A percentile compares a stretch with the other conserved stretches of the same genome.
phyloP scores from a whole-genome alignment of 2,888 invertebrate species.

The Drosophila merina region DNA sequence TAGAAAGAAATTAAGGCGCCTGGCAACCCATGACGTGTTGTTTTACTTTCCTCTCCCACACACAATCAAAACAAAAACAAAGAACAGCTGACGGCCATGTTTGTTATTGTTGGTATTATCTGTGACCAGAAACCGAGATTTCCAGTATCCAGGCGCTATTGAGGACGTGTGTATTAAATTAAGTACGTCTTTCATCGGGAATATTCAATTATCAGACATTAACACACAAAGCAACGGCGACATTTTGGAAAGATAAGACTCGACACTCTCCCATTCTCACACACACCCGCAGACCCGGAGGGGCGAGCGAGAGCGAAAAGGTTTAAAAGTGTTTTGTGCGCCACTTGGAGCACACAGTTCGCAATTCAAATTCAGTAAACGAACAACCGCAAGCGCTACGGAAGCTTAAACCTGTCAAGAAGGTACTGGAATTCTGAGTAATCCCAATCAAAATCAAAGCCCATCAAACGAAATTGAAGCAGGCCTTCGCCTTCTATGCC shows the following conservation, averaged over 20 bases:
- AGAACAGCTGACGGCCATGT: constrained; percentile 80
- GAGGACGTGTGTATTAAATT: constrained; percentile 72
- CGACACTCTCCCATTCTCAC: constrained; percentile 28
- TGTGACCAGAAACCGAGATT: constrained; percentile 30
- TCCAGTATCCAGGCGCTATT: constrained; percentile 34
- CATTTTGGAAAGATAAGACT: constrained; percentile 71
- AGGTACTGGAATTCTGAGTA: constrained; percentile 64
- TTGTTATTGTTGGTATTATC: constrained; percentile 36
- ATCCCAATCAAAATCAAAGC: constrained; percentile 49
- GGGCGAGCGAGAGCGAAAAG: constrained; percentile 36
- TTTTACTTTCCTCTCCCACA: constrained; percentile 22
- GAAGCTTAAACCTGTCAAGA: constrained; percentile 57
- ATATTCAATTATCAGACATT: constrained; percentile 61
- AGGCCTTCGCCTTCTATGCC: constrained; percentile 91
- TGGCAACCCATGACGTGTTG: constrained; percentile 68
- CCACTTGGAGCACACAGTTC: constrained; percentile 68
- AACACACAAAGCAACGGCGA: constrained; percentile 56
- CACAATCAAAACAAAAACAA: constrained; percentile 65
- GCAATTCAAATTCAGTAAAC: constrained; percentile 62
- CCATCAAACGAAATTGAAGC: constrained; percentile 57
- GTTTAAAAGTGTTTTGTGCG: constrained; percentile 80
- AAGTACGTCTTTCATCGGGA: constrained; percentile 59
- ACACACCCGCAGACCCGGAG: constrained; percentile 10
- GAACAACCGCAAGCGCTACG: constrained; percentile 38
- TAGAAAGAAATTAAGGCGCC: constrained; percentile 19